Percentiles rank a stretch among this genome's conserved stretches.
Evolutionary conservation across 2,797 vertebrate species (phyloP).

Genomic region (Cetoscarus ocellatus): DNA sequence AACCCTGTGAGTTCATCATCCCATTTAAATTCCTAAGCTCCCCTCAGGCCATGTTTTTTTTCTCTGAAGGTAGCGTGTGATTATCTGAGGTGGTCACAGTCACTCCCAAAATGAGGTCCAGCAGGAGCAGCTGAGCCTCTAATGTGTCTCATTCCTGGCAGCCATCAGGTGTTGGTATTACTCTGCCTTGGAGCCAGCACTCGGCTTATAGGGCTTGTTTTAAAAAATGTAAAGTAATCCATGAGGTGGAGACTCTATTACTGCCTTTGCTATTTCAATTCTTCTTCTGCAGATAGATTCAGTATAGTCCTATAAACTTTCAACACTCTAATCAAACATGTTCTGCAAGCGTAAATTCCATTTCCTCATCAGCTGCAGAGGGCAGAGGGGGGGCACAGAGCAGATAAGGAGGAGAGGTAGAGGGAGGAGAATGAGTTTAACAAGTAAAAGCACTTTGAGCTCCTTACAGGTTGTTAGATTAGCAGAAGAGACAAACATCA

Average conservation of each 20-base stretch:
- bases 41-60: conserved; percentile 12
- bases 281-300: conserved; percentile 16
- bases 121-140: conserved; percentile 7
- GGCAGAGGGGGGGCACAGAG: neutral
- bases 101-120: conserved; percentile 29
- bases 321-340: conserved; percentile 27
- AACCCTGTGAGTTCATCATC: conserved; percentile 43
- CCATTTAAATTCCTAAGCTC: conserved; percentile 50
- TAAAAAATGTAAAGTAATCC: conserved; percentile 20
- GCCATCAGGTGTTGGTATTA: conserved; percentile 38
- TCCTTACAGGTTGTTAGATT: conserved; percentile 9
- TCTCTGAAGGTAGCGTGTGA: conserved; percentile 37
- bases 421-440: neutral
- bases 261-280: conserved; percentile 17
- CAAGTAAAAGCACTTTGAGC: conserved; percentile 8
- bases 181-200: conserved; percentile 28
- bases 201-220: conserved; percentile 35
- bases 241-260: conserved; percentile 30
- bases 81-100: conserved; percentile 41
- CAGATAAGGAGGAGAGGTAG: conserved; percentile 10
- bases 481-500: conserved; percentile 5
- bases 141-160: conserved; percentile 41
- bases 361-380: conserved; percentile 6
- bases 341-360: conserved; percentile 29
- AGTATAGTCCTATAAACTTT: conserved; percentile 36